Evolutionary conservation across 1,140 invertebrate species (phyloP), one percentile per base, ranked within the genome.

Genomic region (Diuraphis noxia): DNA sequence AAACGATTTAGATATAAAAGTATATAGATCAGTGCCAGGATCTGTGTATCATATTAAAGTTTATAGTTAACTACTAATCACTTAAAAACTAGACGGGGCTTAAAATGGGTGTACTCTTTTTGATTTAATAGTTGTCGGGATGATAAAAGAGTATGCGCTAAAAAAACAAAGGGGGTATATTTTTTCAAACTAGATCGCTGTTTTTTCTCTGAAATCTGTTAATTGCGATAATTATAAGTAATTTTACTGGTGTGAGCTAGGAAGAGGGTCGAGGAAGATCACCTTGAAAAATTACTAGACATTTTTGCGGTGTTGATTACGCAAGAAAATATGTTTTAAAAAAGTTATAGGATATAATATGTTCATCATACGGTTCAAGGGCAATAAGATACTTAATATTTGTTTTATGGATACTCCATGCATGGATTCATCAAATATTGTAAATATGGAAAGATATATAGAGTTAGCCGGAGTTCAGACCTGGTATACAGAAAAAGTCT

Each of bases 161-260:
- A 86, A 49, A 23, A 36, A 52, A 86, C 46, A 86, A 85, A 52
- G n/a, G 84, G 49, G 43, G 38, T 86, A 25, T 1, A 23, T 43
- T 77, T 90, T 34, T 90, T n/a, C 17, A 21, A n/a, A 79, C 40
- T 46, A 21, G 23, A 25, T 90, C 13, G 36, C 87, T 38, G 36
- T 90, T 90, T 90, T 77, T 77, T 40, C n/a, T 21, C 56, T n/a
- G 63, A 89, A 89, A 89, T 40, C 41, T 41, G 88, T 79, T 90
- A 90, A 90, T 90, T 79, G 56, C 63, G 19, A 46, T 90, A 79
- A 90, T 90, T 79, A 46, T 63, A 46, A 10, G 63, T 77, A 46
- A 23, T 90, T 79, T 41, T 79, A 49, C 23, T 1, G 36, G 38
- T 34, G 34, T 41, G 23, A 9, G 52, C 36, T 40, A 34, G 25